Base-by-base conservation (phyloP, 2,113 vertebrate genomes). In the Atherinomorus stipes region DNA sequence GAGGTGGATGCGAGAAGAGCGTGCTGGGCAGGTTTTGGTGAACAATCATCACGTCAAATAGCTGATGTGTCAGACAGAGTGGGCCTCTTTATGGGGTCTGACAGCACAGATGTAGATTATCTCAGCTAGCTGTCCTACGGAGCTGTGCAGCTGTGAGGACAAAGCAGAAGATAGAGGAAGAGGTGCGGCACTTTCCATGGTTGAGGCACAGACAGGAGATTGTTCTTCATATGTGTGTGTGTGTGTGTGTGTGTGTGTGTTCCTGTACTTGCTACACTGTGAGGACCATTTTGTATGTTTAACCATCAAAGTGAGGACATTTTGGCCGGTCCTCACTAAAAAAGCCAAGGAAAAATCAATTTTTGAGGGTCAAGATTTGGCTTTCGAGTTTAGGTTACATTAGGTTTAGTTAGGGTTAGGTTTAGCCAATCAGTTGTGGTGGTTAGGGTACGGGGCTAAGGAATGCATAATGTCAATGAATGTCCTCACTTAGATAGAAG, bases 121-220 rank as follows among this genome's bases (percentile, higher is more conserved):
- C 60, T 75, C 25, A 58, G 51, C 18, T 34, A 11, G 21, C 37
- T 34, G 66, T 57, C 28, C 37, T 42, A 25, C 51, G 64, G 58
- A 65, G 21, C 67, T 19, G 25, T 50, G 40, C 31, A 34, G 47
- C 38, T 34, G 47, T 37, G 31, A 25, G 28, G 47, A 42, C n/a
- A 40, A 61, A 63, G 47, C 45, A 68, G 56, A 64, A 34, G 38
- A 54, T 9, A 58, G 38, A 64, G n/a, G 49, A 61, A 72, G 53
- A 82, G 56, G 25, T 34, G 56, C 2, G 5, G 64, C 73, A 66
- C 57, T 56, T 66, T 78, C 19, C 40, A 59, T 19, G 54, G 50
- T 22, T 28, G 64, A 88, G 81, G 80, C 88, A 83, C 76, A 76
- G 47, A 64, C 57, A 71, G 47, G 23, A 63, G 28, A 53, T 76